Percentiles rank a stretch among this genome's conserved stretches.
phyloP scores from a whole-genome alignment of 2,888 invertebrate species.

The Drosophila recens region DNA sequence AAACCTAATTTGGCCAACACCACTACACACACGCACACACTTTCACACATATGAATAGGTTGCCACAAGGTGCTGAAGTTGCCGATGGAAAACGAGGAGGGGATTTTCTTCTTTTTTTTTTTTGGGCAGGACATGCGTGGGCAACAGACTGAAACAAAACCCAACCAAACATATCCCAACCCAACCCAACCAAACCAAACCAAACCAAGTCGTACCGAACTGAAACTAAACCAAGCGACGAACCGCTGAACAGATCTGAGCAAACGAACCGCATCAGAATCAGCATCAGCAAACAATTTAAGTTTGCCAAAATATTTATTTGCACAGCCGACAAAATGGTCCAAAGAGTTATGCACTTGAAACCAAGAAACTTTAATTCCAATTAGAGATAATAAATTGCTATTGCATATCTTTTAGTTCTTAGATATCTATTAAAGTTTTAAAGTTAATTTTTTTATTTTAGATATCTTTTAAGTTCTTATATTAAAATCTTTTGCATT shows the following conservation, averaged over 20 bases:
- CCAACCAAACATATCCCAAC: conserved; percentile 2
- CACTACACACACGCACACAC: conserved; percentile 33
- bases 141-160: conserved; percentile 45
- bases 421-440: background rate
- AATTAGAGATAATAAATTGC: background rate
- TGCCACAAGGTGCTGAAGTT: conserved; percentile 20
- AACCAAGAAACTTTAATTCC: background rate
- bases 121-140: conserved; percentile 15
- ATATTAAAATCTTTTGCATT: too few species aligned
- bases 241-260: conserved; percentile 29
- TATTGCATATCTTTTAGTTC: background rate
- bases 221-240: conserved; percentile 21
- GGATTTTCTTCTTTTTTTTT: background rate
- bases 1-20: conserved; percentile 70
- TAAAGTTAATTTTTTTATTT: too few species aligned
- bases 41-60: conserved; percentile 27
- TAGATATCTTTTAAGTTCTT: too few species aligned
- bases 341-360: background rate
- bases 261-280: conserved; percentile 45
- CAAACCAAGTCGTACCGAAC: conserved; percentile 14
- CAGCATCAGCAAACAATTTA: conserved; percentile 45
- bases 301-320: conserved; percentile 27
- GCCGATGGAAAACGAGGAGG: background rate
- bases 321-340: conserved; percentile 38
- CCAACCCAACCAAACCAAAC: conserved; percentile 5